Base-by-base conservation (phyloP, 2,113 vertebrate species). In the Crotalus viridis region DNA sequence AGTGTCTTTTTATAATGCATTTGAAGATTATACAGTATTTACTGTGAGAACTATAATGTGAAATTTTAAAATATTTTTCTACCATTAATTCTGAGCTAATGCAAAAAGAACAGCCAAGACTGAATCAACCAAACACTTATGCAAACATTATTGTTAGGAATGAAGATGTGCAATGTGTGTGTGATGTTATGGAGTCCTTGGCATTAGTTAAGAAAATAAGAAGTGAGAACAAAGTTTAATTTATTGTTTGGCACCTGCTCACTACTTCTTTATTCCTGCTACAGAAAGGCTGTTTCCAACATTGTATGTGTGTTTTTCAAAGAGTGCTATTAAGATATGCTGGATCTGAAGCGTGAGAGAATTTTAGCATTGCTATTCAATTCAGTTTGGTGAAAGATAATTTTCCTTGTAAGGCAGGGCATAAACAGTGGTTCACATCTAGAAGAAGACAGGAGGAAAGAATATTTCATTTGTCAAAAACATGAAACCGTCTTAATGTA, bases 211-310 rank as follows among this genome's bases (percentile, higher is more conserved):
- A 89, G 1, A 0, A 39, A 96, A 91, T 91, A 94, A 94, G 91
- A 96, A 94, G 46, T 0, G 0, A 0, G 0, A 92, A 90, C 86
- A 94, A 96, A 94, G 93, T 74, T 0, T 24, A 0, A 94, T 86
- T 92, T 95, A 94, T 85, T 89, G 0, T 91, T 95, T 93, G 96
- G 93, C 57, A 96, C 93, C 91, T 43, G 0, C 24, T 96, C 89
- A 52, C 0, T 87, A 89, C 90, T 86, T 46, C 81, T 94, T 94
- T 95, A 92, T 94, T 93, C 94, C 94, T 81, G 91, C 52, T 94
- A 89, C 92, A 94, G 94, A 96, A 96, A 97, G 96, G 96, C 95
- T 97, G 97, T 96, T 97, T 96, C 94, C 91, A 96, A 43, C 96
- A 96, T 94, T 96, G 55, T 56, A 95, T 21, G 2, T 43, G 7